Evolutionary conservation across 2,888 invertebrate genomes (phyloP), one percentile per base, ranked within the genome.

Genomic region (Drosophila kambysellisi): DNA sequence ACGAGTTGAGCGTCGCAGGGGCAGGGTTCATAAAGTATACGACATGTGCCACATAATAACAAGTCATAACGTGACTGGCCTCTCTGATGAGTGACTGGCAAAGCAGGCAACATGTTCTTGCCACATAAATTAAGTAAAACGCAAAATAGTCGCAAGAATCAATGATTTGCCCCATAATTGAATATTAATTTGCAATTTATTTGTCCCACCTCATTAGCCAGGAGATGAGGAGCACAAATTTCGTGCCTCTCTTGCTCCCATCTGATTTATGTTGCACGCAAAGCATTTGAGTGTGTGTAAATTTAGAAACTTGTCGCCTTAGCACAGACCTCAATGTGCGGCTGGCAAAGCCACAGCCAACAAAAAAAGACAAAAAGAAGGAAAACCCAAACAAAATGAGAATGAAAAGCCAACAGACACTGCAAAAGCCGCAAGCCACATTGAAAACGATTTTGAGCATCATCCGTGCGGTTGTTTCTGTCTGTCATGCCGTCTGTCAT

Each of bases 101-200:
- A 54, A 15, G 25, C 25, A 12, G 37, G 48, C 52, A 57, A 59
- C 66, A 62, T 67, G 69, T 57, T 57, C 52, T 39, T 51, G 53
- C 53, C 57, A 48, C 52, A 53, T 37, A 48, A 50, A 37, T 59
- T 33, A 65, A 76, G 25, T 51, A n/a, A 53, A 32, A 30, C 35
- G 8, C 52, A 30, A 7, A 17, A 33, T 20, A 33, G 17, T 37
- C 39, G 25, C 25, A 4, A 25, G 25, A 46, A 51, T 82, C 79
- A 75, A 82, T 88, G 73, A 60, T 59, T 54, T 67, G 48, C 39
- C 46, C 32, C 69, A 67, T 79, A 88, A 90, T 90, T 83, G 71
- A 85, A 88, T 88, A 90, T 88, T 88, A 88, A 86, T 86, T 85
- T 80, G 83, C 54, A 74, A 82, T 75, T 74, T 74, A 41, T 30